Evolutionary conservation across 2,113 vertebrate species (phyloP).

Genomic region (Lanius collurio): DNA sequence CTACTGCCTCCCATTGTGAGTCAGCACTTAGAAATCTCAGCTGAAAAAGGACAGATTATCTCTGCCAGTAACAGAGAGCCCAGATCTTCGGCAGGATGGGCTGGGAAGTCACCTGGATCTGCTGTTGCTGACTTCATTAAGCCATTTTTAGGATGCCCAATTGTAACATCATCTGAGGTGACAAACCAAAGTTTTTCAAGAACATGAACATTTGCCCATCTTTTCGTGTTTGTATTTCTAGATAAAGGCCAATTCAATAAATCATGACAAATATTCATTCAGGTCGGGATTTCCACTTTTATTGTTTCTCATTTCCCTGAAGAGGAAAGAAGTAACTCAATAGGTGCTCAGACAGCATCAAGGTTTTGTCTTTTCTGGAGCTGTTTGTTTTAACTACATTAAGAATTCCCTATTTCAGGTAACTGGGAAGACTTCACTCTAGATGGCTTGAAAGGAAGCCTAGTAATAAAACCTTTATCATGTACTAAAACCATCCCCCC

Average conservation of each 20-base stretch:
- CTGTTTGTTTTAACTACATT: neutral
- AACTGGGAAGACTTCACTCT: neutral
- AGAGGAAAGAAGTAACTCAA: neutral
- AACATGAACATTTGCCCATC: neutral
- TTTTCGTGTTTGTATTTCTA: neutral
- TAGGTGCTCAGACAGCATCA: neutral
- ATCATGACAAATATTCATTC: neutral
- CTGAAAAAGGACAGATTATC: neutral
- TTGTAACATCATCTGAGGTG: neutral
- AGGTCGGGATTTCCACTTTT: neutral
- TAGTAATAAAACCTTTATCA: neutral
- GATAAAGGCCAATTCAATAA: neutral
- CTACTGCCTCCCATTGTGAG: neutral
- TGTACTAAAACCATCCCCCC: neutral
- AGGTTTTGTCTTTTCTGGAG: neutral
- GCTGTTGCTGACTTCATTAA: neutral
- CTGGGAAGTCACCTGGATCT: neutral
- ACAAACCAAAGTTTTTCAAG: neutral
- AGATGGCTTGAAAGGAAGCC: neutral
- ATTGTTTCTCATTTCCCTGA: neutral
- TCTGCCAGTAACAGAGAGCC: neutral
- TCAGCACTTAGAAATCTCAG: neutral
- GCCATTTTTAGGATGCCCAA: neutral
- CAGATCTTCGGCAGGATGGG: neutral
- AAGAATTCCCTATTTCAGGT: neutral